Evolutionary conservation across 2,113 vertebrate genomes (phyloP), one percentile per base, ranked within the genome.

Genomic region (Clarias gariepinus): DNA sequence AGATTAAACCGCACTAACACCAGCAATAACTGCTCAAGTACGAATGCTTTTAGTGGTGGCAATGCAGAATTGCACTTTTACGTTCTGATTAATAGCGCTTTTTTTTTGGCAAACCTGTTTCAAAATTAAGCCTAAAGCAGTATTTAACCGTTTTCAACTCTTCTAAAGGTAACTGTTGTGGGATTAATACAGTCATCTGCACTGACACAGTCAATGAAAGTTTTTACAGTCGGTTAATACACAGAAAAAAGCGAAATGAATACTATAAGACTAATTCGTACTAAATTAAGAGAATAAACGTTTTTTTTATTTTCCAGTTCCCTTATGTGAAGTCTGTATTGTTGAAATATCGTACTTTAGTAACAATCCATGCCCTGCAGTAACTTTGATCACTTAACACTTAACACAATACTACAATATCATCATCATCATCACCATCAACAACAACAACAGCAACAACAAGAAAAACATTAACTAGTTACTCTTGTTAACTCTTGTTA

Each of bases 281-380:
- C 41, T 21, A 73, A 73, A 73, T 41, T 21, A 73, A 41, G 33
- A 10, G 8, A 73, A 36, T 11, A 21, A 73, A 2, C 8, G 28
- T 18, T 33, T 8, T 7, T 13, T 66, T 30, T n/a, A 1, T 13
- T 66, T 8, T 19, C 19, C 3, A 18, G 33, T 19, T 33, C 2
- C 1, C 11, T 15, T 28, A 53, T n/a, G 25, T 47, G 53, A 76
- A 81, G 78, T 88, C 89, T 88, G 89, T 82, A 83, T 85, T 89
- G 85, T 89, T 78, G 82, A 91, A 86, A 90, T 90, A 88, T 81
- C 64, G 60, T 71, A 83, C 58, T 87, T 84, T 86, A 77, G 53
- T 58, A 87, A 89, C 41, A 84, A 86, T 79, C 77, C 57, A 83
- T 82, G 83, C 78, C 90, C 86, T 84, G 57, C 15, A 91, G 87